phyloP scores from a whole-genome alignment of 2,113 vertebrate species.

The Acanthochromis polyacanthus region DNA sequence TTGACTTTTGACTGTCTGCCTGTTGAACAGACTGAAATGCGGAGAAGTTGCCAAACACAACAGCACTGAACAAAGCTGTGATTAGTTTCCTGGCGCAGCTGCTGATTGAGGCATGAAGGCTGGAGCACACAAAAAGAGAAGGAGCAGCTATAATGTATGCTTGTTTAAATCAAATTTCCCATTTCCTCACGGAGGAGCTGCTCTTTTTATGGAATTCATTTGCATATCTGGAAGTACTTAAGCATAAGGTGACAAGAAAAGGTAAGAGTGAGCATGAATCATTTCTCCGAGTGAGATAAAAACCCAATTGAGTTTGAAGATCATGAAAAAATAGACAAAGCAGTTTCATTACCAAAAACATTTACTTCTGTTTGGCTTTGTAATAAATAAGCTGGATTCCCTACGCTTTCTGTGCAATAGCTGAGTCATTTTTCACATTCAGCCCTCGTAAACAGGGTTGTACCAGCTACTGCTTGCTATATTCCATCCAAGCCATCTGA shows the following conservation, averaged over 20 bases:
- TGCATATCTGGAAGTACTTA: constrained; percentile 29
- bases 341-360: constrained; percentile 9
- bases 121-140: not conserved
- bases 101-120: not conserved
- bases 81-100: constrained; percentile 40
- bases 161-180: constrained; percentile 44
- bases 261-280: constrained; percentile 40
- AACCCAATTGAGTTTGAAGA: constrained; percentile 1
- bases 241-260: constrained; percentile 21
- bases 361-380: constrained; percentile 7
- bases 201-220: constrained; percentile 39
- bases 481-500: constrained; percentile 33
- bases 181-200: not conserved
- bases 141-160: constrained; percentile 7
- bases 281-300: constrained; percentile 23
- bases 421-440: not conserved
- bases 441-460: not conserved
- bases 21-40: constrained; percentile 48
- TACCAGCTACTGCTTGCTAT: not conserved
- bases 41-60: constrained; percentile 61
- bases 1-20: constrained; percentile 49
- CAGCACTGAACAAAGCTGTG: constrained; percentile 46
- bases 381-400: not conserved
- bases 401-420: not conserved
- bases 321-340: constrained; percentile 30